Evolutionary conservation across 2,888 invertebrate genomes (phyloP), one percentile per base, ranked within the genome.

Genomic region (Mycalesis mineus): DNA sequence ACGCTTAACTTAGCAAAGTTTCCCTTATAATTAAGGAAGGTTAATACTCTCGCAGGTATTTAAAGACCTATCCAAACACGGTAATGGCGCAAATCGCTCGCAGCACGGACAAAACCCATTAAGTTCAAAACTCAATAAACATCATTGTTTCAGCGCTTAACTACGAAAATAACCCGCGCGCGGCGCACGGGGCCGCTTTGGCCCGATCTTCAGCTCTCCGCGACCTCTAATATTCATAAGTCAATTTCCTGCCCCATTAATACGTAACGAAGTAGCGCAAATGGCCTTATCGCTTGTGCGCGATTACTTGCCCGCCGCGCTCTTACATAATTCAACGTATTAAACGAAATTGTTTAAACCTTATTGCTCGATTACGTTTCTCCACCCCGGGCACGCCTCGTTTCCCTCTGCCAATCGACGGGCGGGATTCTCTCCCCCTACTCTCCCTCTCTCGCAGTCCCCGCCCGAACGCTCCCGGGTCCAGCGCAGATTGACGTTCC

Each of bases 261-360:
- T 89, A 89, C 86, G 89, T 89, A 88, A 89, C 89, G 89, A 88
- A 87, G 88, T 85, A 87, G 87, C 88, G 87, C 88, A 89, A 89
- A 89, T 89, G 89, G 88, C 87, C 87, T 89, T 89, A 89, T 89
- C 89, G 89, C 87, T 88, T 86, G 88, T 87, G 88, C 89, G 79
- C 89, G 88, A 88, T 89, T 89, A 89, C 88, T 88, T 85, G 87
- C 84, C 74, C 82, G 86, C 88, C 88, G 83, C 84, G 82, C 85
- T 86, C 88, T 89, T 90, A 90, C 90, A 90, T 89, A 90, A 90
- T 90, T 90, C 90, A 90, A 90, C 89, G 89, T 90, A 90, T 90
- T 90, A 90, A 90, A 90, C 90, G 89, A 90, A 90, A 90, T 90
- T 90, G 90, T 90, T 90, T 90, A 90, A 90, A 89, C 90, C 88